Percentiles rank a stretch among this genome's conserved stretches.
These are phyloP conservation scores for Dexiosoma caninum DNA, from an alignment of 2,888 invertebrate genomes.

Conservation along the genomic window DNA sequence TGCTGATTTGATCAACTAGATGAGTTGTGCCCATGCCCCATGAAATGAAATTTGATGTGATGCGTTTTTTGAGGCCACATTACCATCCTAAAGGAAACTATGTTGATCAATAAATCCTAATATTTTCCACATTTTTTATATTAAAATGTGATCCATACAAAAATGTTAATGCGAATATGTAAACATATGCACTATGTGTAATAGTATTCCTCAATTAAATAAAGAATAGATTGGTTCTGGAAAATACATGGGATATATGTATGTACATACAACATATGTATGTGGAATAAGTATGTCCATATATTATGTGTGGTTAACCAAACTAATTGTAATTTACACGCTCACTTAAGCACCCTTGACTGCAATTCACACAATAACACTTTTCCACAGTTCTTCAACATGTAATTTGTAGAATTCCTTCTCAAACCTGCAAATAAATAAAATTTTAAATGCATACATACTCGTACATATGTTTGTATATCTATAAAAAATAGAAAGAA, in stretches of 20 bases:
- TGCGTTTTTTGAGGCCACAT: too few species aligned
- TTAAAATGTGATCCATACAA: too few species aligned
- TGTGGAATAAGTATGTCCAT: too few species aligned
- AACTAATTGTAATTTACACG: constrained; percentile 77
- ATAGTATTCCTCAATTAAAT: too few species aligned
- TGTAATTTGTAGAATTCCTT: constrained; percentile 58
- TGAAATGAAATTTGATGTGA: too few species aligned
- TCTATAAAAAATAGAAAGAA: too few species aligned
- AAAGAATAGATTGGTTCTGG: constrained; percentile 25
- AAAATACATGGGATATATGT: neutral
- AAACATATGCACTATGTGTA: too few species aligned
- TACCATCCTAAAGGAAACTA: too few species aligned
- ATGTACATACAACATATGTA: neutral
- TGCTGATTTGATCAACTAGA: too few species aligned
- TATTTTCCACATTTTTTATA: too few species aligned
- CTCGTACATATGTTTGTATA: neutral
- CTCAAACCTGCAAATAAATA: neutral
- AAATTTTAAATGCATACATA: neutral
- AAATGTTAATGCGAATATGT: neutral
- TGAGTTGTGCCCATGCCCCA: too few species aligned
- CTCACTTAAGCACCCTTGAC: constrained; percentile 75
- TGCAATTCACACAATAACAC: constrained; percentile 20
- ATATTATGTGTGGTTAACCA: constrained; percentile 71
- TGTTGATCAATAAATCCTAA: too few species aligned
- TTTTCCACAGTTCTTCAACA: constrained; percentile 26